phyloP scores from a whole-genome alignment of 2,797 vertebrate genomes.

The Parauchenoglanis ngamensis region DNA sequence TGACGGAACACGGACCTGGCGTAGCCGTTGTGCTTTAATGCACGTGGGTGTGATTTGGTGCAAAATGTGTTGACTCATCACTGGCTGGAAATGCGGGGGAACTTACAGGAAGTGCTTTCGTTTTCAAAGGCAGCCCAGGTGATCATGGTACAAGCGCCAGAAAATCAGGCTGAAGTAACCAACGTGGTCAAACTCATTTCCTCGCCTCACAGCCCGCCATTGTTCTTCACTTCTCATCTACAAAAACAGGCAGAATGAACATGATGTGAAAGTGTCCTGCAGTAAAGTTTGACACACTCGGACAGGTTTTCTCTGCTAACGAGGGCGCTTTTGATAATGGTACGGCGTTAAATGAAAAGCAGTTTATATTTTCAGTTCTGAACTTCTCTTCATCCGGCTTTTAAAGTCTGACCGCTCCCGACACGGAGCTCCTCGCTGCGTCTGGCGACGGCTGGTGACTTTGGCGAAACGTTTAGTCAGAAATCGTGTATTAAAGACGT shows the following conservation, averaged over 20 bases:
- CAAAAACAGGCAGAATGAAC: neutral
- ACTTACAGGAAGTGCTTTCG: slow-evolving; percentile 33
- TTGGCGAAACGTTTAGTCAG: too few relatives aligned
- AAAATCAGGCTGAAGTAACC: neutral
- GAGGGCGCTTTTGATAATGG: neutral
- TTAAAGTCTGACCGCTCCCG: too few relatives aligned
- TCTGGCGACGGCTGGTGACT: too few relatives aligned
- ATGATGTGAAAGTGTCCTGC: neutral
- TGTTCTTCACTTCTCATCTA: neutral
- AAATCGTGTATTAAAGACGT: too few relatives aligned
- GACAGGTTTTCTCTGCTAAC: neutral
- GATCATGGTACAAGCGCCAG: neutral
- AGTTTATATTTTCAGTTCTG: too few relatives aligned
- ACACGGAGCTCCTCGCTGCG: too few relatives aligned
- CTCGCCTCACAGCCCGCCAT: neutral
- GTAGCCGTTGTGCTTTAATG: neutral
- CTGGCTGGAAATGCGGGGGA: neutral
- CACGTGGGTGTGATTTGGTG: slow-evolving; percentile 29
- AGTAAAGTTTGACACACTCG: neutral
- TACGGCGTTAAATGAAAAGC: neutral
- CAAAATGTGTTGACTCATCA: slow-evolving; percentile 15
- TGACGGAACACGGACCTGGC: neutral
- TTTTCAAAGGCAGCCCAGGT: slow-evolving; percentile 22
- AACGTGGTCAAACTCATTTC: slow-evolving; percentile 7
- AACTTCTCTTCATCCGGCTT: too few relatives aligned